phyloP scores from a whole-genome alignment of 2,888 invertebrate genomes.

The Zele albiditarsus region DNA sequence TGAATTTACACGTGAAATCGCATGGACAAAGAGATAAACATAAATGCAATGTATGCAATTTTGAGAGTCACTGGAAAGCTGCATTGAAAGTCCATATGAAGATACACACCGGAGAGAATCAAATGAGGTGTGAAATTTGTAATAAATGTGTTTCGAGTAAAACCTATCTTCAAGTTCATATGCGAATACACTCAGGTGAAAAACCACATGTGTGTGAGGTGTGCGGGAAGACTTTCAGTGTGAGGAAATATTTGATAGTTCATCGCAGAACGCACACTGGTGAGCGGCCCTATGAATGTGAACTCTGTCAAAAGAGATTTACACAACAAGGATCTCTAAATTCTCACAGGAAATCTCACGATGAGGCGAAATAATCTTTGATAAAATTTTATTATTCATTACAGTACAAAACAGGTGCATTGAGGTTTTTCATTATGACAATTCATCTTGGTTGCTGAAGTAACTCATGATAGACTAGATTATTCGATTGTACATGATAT shows the following conservation, averaged over 20 bases:
- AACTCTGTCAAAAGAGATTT: constrained; percentile 68
- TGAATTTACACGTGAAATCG: constrained; percentile 76
- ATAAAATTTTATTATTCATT: constrained; percentile 51
- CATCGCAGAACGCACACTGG: constrained; percentile 68
- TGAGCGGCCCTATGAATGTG: constrained; percentile 67
- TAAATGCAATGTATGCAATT: constrained; percentile 71
- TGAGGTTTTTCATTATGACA: too few species aligned
- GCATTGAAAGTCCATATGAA: constrained; percentile 73
- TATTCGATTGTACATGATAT: not conserved
- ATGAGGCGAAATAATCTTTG: constrained; percentile 60
- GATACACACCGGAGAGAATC: constrained; percentile 72
- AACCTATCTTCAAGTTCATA: constrained; percentile 62
- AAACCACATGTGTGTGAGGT: constrained; percentile 64
- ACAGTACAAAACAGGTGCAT: too few species aligned
- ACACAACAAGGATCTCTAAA: constrained; percentile 69
- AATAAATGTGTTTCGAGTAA: constrained; percentile 70
- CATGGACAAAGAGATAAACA: constrained; percentile 66
- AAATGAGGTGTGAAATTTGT: constrained; percentile 70
- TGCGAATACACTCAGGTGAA: constrained; percentile 64
- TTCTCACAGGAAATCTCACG: constrained; percentile 65
- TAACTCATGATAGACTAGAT: not conserved
- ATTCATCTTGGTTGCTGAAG: not conserved
- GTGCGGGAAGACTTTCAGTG: constrained; percentile 65
- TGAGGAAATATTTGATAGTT: constrained; percentile 63
- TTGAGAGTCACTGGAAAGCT: constrained; percentile 72